These are phyloP conservation scores for Ctenosaura bakeri DNA, from an alignment of 2,797 vertebrate genomes.

Conservation along the genomic window DNA sequence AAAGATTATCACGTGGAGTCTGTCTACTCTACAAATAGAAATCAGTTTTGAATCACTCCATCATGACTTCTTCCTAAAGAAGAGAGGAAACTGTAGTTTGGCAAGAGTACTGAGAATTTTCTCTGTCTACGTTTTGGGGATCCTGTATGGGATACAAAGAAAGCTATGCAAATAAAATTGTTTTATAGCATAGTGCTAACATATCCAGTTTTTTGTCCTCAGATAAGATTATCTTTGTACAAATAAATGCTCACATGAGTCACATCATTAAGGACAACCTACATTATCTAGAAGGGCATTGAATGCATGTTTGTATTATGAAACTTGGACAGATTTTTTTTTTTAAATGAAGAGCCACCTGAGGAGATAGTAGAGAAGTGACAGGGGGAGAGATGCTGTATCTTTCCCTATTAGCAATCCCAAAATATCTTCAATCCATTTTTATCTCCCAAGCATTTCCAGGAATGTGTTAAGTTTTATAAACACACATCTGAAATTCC, in stretches of 20 bases:
- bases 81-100: not conserved
- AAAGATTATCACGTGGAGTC: not conserved
- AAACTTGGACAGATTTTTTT: not conserved
- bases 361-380: not conserved
- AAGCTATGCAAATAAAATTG: not conserved
- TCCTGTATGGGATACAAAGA: not conserved
- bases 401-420: not conserved
- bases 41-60: not conserved
- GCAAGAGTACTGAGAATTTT: not conserved
- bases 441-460: not conserved
- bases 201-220: not conserved
- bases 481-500: not conserved
- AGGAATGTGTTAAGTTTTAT: not conserved
- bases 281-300: not conserved
- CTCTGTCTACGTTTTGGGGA: not conserved
- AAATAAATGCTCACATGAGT: not conserved
- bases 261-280: not conserved
- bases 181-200: not conserved
- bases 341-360: not conserved
- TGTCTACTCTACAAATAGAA: not conserved
- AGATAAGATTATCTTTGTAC: not conserved
- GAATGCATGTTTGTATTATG: not conserved
- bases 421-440: not conserved
- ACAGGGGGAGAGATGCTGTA: not conserved
- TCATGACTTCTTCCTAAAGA: not conserved